Evolutionary conservation across 1,140 invertebrate species (phyloP), one percentile per base, ranked within the genome.

Genomic region (Campoletis sonorensis): DNA sequence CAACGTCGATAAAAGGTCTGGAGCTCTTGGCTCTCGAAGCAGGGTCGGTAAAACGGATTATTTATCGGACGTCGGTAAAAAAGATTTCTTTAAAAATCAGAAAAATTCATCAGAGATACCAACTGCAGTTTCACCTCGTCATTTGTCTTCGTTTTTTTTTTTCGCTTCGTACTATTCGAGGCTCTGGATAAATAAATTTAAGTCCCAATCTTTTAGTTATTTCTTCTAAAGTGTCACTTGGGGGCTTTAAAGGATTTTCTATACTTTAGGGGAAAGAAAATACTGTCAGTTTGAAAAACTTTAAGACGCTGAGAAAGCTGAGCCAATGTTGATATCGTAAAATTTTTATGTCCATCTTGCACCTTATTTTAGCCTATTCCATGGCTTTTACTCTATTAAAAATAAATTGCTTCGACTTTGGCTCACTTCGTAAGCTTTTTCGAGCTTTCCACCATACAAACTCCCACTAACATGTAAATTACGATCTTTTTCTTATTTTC

Each of bases 401-500:
- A 37, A 27, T 21, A 81, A 82, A 85, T 84, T 84, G 67, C 80
- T 27, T 64, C 71, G 79, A 77, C 26, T 40, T 15, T 51, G 30
- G 21, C 23, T 54, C 30, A 18, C 75, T 33, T 8, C 27, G 51
- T 13, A n/a, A 67, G 61, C 23, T 26, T 67, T 67, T 23, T 10
- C 67, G 26, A 70, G 51, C 51, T 54, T 70, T 70, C 16, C n/a
- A 70, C 67, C 4, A 33, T n/a, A 58, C 26, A 40, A 77, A 18
- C 54, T 27, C 15, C 8, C 30, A 26, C 4, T 37, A 79, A 81
- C 82, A 79, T 84, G 83, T 83, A 81, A 85, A 85, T 85, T 84
- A 82, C 83, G 76, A 84, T 81, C 40, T 30, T 40, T 70, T 33
- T 13, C 40, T 40, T 73, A 23, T 72, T 58, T 61, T 75, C 82